Percentiles rank a stretch among this genome's conserved stretches.
phyloP scores from a whole-genome alignment of 2,888 invertebrate genomes.

The Aproaerema taeniolella region DNA sequence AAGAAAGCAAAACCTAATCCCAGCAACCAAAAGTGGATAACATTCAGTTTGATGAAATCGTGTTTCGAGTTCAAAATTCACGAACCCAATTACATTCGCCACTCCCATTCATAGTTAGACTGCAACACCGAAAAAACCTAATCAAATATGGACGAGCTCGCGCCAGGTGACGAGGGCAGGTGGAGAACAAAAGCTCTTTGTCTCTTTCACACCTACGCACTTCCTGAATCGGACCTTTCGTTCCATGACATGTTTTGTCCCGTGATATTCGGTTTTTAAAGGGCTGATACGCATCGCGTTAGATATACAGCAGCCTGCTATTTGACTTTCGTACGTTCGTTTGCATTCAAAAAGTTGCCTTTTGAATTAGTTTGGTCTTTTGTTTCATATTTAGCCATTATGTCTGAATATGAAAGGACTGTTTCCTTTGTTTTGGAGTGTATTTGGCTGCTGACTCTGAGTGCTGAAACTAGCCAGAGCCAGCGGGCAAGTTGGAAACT shows the following conservation, averaged over 20 bases:
- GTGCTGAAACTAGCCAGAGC: slow-evolving; percentile 1
- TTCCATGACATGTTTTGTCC: slow-evolving; percentile 45
- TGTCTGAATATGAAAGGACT: neutral
- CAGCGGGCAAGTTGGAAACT: slow-evolving; percentile 20
- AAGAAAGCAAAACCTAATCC: too few relatives aligned
- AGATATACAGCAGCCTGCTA: slow-evolving; percentile 44
- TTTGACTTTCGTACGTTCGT: slow-evolving; percentile 40
- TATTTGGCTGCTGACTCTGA: neutral
- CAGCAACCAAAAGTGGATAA: too few relatives aligned
- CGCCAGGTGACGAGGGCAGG: slow-evolving; percentile 68
- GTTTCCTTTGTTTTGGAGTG: neutral
- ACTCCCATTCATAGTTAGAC: slow-evolving; percentile 48
- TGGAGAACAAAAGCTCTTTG: slow-evolving; percentile 50
- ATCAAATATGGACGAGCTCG: slow-evolving; percentile 65
- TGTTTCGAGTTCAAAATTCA: slow-evolving; percentile 24
- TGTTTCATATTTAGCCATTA: neutral
- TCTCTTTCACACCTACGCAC: slow-evolving; percentile 44
- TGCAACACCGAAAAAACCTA: slow-evolving; percentile 59
- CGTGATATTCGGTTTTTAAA: slow-evolving; percentile 47
- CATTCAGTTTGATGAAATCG: too few relatives aligned
- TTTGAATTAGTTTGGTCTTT: neutral
- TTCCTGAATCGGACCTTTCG: slow-evolving; percentile 26
- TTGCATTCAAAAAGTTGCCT: neutral
- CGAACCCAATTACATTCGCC: slow-evolving; percentile 31
- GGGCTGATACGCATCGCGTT: slow-evolving; percentile 42